Percentiles rank a stretch among this genome's conserved stretches.
These are phyloP conservation scores for Epistrophe grossulariae DNA, from an alignment of 2,888 invertebrate species.

Conservation along the genomic window DNA sequence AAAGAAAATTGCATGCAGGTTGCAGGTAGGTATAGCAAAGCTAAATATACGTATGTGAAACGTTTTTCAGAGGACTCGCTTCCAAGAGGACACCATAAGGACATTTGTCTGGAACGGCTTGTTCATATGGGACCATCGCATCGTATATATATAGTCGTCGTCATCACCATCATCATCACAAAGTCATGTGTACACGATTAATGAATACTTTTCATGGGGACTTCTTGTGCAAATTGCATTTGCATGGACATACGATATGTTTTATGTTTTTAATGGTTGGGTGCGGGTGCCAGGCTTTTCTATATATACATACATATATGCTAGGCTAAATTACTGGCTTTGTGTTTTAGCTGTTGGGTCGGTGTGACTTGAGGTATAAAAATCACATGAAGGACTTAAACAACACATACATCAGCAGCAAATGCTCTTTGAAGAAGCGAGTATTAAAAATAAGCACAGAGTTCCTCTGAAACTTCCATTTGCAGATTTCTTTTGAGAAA, in stretches of 20 bases:
- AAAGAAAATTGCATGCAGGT: conserved; percentile 64
- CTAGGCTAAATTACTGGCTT: conserved; percentile 55
- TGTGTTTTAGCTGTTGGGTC: conserved; percentile 42
- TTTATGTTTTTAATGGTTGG: conserved; percentile 43
- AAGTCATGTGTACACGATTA: conserved; percentile 78
- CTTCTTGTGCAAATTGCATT: conserved; percentile 75
- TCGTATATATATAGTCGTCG: conserved; percentile 3
- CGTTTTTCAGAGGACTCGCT: conserved; percentile 56
- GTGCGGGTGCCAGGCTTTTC: conserved; percentile 4
- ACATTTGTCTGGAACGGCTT: conserved; percentile 74
- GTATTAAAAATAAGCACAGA: background rate
- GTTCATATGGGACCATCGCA: conserved; percentile 69
- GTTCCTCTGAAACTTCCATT: conserved; percentile 51
- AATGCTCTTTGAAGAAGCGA: conserved; percentile 44
- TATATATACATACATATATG: too few species aligned
- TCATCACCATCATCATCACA: conserved; percentile 71
- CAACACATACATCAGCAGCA: background rate
- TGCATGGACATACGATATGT: conserved; percentile 74
- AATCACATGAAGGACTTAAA: conserved; percentile 50
- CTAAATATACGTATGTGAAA: conserved; percentile 32
- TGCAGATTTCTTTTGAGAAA: conserved; percentile 68
- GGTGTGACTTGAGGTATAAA: conserved; percentile 62
- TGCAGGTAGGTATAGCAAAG: conserved; percentile 33
- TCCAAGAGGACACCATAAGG: conserved; percentile 70
- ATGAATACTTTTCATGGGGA: conserved; percentile 77